Evolutionary conservation across 2,113 vertebrate genomes (phyloP), one percentile per base, ranked within the genome.

Genomic region (Peucedramus taeniatus): DNA sequence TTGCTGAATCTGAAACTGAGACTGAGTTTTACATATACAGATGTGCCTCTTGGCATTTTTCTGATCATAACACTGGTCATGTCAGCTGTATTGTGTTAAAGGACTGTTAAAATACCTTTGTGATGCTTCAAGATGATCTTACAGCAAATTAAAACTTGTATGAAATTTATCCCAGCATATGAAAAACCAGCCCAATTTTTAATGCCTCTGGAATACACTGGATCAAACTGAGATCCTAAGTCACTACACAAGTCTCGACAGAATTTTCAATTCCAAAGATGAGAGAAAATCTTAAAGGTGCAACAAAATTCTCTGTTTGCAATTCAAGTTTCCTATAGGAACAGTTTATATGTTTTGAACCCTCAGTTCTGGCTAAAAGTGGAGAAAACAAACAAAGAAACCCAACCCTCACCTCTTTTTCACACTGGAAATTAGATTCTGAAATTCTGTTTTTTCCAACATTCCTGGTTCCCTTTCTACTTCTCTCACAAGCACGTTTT

Each of bases 391-490:
- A 81, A 39, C 3, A 33, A 51, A 50, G 22, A 35, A 37, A 51
- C 10, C 22, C n/a, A 49, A 2, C 3, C 7, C 7, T 47, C 3
- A 8, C 17, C 3, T 19, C 14, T 87, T 65, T 40, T 40, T 31
- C 50, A 31, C 11, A 11, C 2, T 11, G 39, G 24, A 23, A 45
- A 54, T 53, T 24, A 33, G 3, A 9, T 33, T 78, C 70, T 75
- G 8, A 39, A 70, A 20, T 45, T 33, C 7, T 49, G 3, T 2
- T 7, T 45, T 74, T 74, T 47, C 30, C 30, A 33, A 11, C 4
- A 1, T n/a, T 64, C 7, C 1, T 27, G 2, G 1, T 45, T 60
- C 2, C 5, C 4, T 51, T 80, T 60, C 30, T 21, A 2, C 53
- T 61, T 23, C 10, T 51, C 44, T 47, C 23, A 23, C 14, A 56